Evolutionary conservation across 2,888 invertebrate species (phyloP).

Genomic region (Galeopsomyia nigrocyanea): DNA sequence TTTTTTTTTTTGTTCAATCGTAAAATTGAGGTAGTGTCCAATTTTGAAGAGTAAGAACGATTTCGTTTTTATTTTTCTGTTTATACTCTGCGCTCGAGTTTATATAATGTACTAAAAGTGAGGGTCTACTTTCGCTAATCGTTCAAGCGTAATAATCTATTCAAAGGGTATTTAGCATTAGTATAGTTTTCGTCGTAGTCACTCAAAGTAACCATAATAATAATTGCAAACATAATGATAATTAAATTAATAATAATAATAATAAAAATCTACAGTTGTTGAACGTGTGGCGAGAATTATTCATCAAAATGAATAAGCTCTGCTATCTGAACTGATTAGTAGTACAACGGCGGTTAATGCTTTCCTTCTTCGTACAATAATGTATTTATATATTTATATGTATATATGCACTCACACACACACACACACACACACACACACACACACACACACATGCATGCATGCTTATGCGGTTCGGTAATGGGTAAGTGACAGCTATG

Average conservation of each 20-base stretch:
- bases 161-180: slow-evolving; percentile 63
- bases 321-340: slow-evolving; percentile 59
- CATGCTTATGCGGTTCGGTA: slow-evolving; percentile 58
- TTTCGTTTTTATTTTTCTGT: slow-evolving; percentile 36
- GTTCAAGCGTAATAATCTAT: slow-evolving; percentile 59
- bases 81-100: slow-evolving; percentile 41
- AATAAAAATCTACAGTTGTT: slow-evolving; percentile 49
- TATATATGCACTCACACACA: slow-evolving; percentile 48
- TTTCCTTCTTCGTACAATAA: slow-evolving; percentile 51
- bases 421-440: slow-evolving; percentile 50
- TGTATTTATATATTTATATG: slow-evolving; percentile 49
- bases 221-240: slow-evolving; percentile 46
- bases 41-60: slow-evolving; percentile 59
- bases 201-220: slow-evolving; percentile 53
- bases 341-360: slow-evolving; percentile 67
- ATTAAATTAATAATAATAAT: slow-evolving; percentile 25
- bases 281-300: slow-evolving; percentile 46
- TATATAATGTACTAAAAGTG: slow-evolving; percentile 61
- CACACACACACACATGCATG: slow-evolving; percentile 47
- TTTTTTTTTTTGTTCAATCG: slow-evolving; percentile 48
- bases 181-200: slow-evolving; percentile 55
- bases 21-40: slow-evolving; percentile 65
- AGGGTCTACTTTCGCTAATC: slow-evolving; percentile 65
- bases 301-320: slow-evolving; percentile 47
- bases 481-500: slow-evolving; percentile 66